Evolutionary conservation across 2,113 vertebrate genomes (phyloP), one percentile per base, ranked within the genome.

Genomic region (Porphyrio hochstetteri): DNA sequence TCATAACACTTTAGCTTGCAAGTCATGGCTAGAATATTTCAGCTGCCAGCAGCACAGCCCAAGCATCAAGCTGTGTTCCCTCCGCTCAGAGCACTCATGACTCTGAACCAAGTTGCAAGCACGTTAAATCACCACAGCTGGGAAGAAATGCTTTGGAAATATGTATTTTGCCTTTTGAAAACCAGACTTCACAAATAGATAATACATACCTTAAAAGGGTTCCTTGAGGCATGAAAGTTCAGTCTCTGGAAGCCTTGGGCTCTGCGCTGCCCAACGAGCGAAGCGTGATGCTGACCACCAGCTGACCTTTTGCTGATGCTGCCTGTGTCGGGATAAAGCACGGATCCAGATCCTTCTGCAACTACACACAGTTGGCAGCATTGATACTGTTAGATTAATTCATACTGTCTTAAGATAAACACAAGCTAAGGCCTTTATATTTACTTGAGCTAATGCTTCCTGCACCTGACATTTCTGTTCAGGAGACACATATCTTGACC

Each of bases 1-100:
- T 96, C 86, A 59, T 89, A 96, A 92, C 53, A 69, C 71, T 89
- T 46, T 53, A 25, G 59, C 20, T 76, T 70, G 63, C 96, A 94
- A 96, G 93, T 59, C 33, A 15, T 76, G 91, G 84, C 95, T 79
- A 23, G 93, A 76, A 55, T 10, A 31, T 70, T 88, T 88, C 31
- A 67, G 77, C 77, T 75, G 93, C 92, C 93, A 95, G 38, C 5
- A 16, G 86, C 86, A 68, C 92, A 87, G 86, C 95, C 83, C 16
- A 20, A 65, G 56, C 57, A 79, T 38, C 67, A 18, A 67, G 56
- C 63, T 82, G 38, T 23, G 35, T 5, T 94, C 52, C 52, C 57
- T 88, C 33, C 1, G 2, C 52, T 81, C 27, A 0, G 28, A 7
- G 28, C 64, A 11, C 57, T 79, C 71, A 40, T 50, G 59, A 28